Evolutionary conservation across 1,140 invertebrate species (phyloP), one percentile per base, ranked within the genome.

Genomic region (Leptopilina clavipes): DNA sequence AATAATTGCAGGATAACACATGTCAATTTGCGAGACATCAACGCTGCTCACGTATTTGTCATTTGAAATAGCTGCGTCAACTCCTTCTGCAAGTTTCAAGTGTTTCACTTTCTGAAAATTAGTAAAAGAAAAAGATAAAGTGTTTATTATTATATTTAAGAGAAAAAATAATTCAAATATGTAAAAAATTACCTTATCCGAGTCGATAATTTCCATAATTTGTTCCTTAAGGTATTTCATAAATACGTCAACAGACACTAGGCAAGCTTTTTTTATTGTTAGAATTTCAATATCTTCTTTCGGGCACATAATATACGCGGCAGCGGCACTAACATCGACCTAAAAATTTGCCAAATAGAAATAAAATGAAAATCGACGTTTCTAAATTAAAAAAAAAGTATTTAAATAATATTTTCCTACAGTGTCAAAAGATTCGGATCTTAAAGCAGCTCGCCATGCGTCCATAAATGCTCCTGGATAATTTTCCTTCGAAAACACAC

Each of bases 121-220:
- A 44, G 81, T 77, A 76, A 73, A 14, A 52, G n/a, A 17, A 43
- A 74, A 71, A n/a, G n/a, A n/a, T n/a, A n/a, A n/a, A n/a, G n/a
- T n/a, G n/a, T n/a, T n/a, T n/a, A n/a, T n/a, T n/a, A n/a, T n/a
- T n/a, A n/a, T n/a, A n/a, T n/a, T n/a, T n/a, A n/a, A n/a, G n/a
- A n/a, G n/a, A n/a, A 31, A 31, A 31, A 31, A 31, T 5, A 31
- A 31, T 31, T 31, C 25, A 31, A 31, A 31, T 31, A 45, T 18
- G 44, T 45, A 22, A 70, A 40, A 40, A n/a, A n/a, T 1, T 9
- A 97, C 96, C 91, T 95, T 96, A 86, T 99, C 98, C 8, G 96
- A 95, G 93, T 99, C 98, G 86, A 99, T 98, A 82, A 99, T 98
- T 88, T 99, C 97, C 95, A 99, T 98, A 75, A 99, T 97, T 90